A percentile compares a stretch with the other conserved stretches of the same genome.
These are phyloP conservation scores for Trachops cirrhosus DNA, from an alignment of 2,797 vertebrate genomes.

Conservation along the genomic window DNA sequence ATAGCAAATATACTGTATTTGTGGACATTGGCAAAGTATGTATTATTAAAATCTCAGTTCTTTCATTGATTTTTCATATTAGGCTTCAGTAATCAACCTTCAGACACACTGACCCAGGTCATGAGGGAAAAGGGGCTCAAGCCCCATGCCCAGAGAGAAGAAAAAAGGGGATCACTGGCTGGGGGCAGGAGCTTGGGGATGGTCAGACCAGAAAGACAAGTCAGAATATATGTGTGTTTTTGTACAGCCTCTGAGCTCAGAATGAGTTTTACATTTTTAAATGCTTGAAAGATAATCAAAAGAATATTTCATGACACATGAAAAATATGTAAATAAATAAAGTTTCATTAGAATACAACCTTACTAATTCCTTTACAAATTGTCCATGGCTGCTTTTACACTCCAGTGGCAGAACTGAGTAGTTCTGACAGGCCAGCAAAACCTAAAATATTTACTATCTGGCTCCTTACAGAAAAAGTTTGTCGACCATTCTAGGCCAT, in stretches of 20 bases:
- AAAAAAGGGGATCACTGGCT: neutral
- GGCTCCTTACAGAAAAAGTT: neutral
- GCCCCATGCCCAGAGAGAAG: neutral
- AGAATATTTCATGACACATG: neutral
- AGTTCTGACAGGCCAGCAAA: neutral
- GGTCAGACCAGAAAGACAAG: neutral
- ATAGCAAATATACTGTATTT: neutral
- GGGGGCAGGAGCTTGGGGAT: neutral
- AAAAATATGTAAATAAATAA: slow-evolving; percentile 15
- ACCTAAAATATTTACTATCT: neutral
- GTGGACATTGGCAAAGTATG: neutral
- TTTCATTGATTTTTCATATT: neutral
- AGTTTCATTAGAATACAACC: neutral
- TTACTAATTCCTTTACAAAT: neutral
- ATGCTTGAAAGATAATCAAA: neutral
- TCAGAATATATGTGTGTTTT: neutral
- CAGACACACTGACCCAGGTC: neutral
- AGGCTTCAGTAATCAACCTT: neutral
- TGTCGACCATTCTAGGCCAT: neutral
- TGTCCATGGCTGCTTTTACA: neutral
- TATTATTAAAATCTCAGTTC: neutral
- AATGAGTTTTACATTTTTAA: neutral
- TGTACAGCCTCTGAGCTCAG: neutral
- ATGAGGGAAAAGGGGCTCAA: neutral
- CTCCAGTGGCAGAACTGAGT: neutral